These are phyloP conservation scores for Chromobotia macracanthus DNA, from an alignment of 2,797 vertebrate species.

Conservation along the genomic window DNA sequence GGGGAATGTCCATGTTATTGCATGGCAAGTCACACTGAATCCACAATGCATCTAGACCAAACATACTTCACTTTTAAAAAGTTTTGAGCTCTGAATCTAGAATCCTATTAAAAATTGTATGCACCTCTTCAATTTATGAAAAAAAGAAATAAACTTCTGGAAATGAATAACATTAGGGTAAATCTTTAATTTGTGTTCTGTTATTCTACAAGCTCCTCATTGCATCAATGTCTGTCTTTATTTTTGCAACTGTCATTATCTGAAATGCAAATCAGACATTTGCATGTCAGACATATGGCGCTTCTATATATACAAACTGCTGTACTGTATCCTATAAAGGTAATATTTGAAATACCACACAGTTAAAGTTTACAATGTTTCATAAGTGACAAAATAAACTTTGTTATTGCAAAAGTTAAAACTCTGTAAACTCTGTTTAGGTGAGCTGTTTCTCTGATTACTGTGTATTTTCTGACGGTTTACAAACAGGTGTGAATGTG, in stretches of 20 bases:
- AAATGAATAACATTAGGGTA: background rate
- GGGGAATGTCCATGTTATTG: background rate
- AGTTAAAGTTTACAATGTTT: background rate
- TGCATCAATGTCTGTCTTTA: background rate
- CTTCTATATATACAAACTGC: background rate
- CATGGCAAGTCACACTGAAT: background rate
- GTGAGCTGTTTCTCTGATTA: background rate
- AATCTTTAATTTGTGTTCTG: background rate
- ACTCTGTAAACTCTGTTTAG: background rate
- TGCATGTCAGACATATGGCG: conserved; percentile 41
- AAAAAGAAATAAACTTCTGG: background rate
- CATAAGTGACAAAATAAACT: background rate
- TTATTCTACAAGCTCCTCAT: background rate
- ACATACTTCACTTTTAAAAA: background rate
- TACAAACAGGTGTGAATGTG: conserved; percentile 48
- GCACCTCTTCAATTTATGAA: too few relatives aligned
- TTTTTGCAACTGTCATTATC: conserved; percentile 42
- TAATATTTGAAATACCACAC: background rate
- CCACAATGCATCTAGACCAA: background rate
- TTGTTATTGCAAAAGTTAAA: background rate
- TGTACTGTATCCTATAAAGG: background rate
- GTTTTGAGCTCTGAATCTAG: background rate
- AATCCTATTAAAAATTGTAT: background rate
- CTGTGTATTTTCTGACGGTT: background rate
- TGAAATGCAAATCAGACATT: conserved; percentile 57